phyloP scores from a whole-genome alignment of 2,888 invertebrate genomes.

The Geophilus truncorum region DNA sequence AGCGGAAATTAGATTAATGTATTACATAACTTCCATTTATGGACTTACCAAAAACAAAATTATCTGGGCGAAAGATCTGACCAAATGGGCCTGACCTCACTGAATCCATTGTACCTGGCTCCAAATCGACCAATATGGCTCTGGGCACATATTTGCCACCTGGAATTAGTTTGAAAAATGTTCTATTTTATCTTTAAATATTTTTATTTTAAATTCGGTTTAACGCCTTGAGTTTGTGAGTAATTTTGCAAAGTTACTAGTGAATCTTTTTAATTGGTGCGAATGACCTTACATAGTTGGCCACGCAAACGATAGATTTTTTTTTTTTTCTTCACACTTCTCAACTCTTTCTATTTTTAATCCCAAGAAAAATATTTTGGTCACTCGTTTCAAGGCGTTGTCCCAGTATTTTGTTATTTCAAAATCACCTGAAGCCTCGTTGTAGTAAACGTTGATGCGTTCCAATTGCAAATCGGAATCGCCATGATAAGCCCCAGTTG shows the following conservation, averaged over 20 bases:
- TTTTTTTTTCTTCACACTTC: neutral
- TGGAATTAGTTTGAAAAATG: constrained; percentile 34
- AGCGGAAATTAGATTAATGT: neutral
- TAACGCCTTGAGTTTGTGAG: neutral
- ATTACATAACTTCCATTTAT: neutral
- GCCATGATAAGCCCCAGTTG: constrained; percentile 45
- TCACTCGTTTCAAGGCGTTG: constrained; percentile 11
- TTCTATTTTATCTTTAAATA: neutral
- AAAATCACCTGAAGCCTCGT: constrained; percentile 46
- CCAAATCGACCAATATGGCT: constrained; percentile 87
- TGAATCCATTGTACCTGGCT: constrained; percentile 97
- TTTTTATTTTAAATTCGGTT: neutral
- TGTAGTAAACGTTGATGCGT: constrained; percentile 51
- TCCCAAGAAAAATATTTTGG: neutral
- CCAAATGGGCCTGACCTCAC: constrained; percentile 92
- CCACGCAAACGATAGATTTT: neutral
- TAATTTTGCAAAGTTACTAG: neutral
- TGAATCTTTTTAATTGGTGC: neutral
- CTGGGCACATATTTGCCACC: constrained; percentile 92
- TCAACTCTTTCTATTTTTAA: neutral
- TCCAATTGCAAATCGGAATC: constrained; percentile 51
- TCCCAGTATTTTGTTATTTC: neutral
- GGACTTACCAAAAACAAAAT: constrained; percentile 77
- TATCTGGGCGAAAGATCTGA: constrained; percentile 89
- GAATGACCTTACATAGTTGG: constrained; percentile 1